These are phyloP conservation scores for Biston betularia DNA, from an alignment of 2,888 invertebrate genomes.

Conservation along the genomic window DNA sequence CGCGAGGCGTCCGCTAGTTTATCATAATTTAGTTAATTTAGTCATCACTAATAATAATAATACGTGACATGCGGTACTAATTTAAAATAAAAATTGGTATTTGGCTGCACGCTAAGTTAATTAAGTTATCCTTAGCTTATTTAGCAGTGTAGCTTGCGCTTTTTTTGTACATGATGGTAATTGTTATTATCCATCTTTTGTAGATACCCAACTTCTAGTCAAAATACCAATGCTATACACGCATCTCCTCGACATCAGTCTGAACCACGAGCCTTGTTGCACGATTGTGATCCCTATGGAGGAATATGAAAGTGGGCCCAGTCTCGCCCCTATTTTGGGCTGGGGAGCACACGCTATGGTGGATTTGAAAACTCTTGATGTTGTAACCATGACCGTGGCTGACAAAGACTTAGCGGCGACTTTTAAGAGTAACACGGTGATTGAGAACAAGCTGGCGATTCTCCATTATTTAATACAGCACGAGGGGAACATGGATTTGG, in stretches of 20 bases:
- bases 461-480: slow-evolving; percentile 94
- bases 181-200: too few relatives aligned
- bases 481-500: slow-evolving; percentile 90
- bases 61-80: too few relatives aligned
- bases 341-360: slow-evolving; percentile 84
- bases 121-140: too few relatives aligned
- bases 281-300: slow-evolving; percentile 90
- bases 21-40: too few relatives aligned
- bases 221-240: slow-evolving; percentile 94
- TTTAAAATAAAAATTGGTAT: too few relatives aligned
- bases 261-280: slow-evolving; percentile 93
- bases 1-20: too few relatives aligned
- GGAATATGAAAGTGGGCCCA: slow-evolving; percentile 84
- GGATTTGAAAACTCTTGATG: slow-evolving; percentile 90
- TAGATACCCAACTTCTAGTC: slow-evolving; percentile 93
- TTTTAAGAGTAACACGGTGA: slow-evolving; percentile 88
- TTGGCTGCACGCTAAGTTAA: too few relatives aligned
- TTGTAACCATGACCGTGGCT: slow-evolving; percentile 88
- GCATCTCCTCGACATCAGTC: slow-evolving; percentile 93
- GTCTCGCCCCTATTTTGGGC: slow-evolving; percentile 89
- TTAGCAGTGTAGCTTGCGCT: too few relatives aligned
- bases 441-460: slow-evolving; percentile 92
- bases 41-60: too few relatives aligned
- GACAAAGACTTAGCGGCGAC: slow-evolving; percentile 89
- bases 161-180: too few relatives aligned